A percentile compares a stretch with the other conserved stretches of the same genome.
phyloP scores from a whole-genome alignment of 2,113 vertebrate species.

The Ctenomys sociabilis region DNA sequence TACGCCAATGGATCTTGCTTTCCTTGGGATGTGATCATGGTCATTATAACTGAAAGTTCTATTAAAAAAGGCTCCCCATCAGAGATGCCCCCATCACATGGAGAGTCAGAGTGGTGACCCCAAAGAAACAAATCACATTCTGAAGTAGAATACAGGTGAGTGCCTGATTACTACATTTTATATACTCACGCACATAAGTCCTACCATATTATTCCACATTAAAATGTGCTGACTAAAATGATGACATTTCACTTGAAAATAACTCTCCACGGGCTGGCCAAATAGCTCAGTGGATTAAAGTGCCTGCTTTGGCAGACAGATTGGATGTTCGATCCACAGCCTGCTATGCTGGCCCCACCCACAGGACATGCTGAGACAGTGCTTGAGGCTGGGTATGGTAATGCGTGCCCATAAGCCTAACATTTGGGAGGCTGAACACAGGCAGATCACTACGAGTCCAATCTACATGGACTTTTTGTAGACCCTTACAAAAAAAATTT shows the following conservation, averaged over 20 bases:
- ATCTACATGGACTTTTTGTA: too few relatives aligned
- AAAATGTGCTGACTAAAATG: not conserved
- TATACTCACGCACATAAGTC: not conserved
- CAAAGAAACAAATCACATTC: not conserved
- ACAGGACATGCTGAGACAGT: too few relatives aligned
- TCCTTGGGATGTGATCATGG: not conserved
- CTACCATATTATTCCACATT: not conserved
- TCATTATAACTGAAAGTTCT: not conserved
- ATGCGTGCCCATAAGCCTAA: too few relatives aligned
- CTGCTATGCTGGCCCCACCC: too few relatives aligned
- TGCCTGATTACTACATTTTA: not conserved
- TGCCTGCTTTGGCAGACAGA: too few relatives aligned
- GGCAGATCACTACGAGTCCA: too few relatives aligned
- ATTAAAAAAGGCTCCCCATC: not conserved
- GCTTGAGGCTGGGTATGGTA: too few relatives aligned
- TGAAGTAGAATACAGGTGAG: not conserved
- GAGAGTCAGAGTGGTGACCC: not conserved
- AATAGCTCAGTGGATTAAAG: too few relatives aligned
- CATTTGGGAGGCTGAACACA: too few relatives aligned
- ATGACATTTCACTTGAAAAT: not conserved
- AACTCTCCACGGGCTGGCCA: not conserved
- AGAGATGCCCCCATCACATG: not conserved
- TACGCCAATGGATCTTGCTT: not conserved
- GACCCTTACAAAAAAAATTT: too few relatives aligned
- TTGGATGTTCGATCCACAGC: too few relatives aligned